Conservation (phyloP, 2,113 vertebrate species). For the Taurulus bubalis region DNA sequence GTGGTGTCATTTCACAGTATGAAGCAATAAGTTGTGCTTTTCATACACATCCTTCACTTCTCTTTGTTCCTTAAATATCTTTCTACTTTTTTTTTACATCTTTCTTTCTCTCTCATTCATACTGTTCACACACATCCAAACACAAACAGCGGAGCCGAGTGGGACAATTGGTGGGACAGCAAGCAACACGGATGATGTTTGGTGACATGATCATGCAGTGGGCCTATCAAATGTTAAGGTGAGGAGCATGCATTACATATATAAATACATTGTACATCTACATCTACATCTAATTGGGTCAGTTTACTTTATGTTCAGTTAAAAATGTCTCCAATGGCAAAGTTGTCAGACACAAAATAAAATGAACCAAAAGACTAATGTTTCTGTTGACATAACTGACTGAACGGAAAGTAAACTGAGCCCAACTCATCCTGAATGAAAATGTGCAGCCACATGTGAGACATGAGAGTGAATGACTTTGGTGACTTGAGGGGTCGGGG, state of each 20-base stretch:
- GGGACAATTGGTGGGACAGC: slow-evolving; percentile 34
- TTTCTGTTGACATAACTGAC: not conserved
- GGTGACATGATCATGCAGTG: slow-evolving; percentile 76
- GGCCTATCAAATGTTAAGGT: slow-evolving; percentile 30
- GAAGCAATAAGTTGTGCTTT: not conserved
- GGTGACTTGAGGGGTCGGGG: not conserved
- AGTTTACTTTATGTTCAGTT: slow-evolving; percentile 39
- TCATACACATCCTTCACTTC: not conserved
- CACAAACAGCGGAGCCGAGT: slow-evolving; percentile 18
- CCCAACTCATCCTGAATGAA: slow-evolving; percentile 24
- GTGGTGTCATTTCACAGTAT: not conserved
- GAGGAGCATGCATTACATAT: slow-evolving; percentile 53
- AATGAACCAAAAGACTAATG: not conserved
- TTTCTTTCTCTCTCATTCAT: slow-evolving; percentile 5
- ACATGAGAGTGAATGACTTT: slow-evolving; percentile 43
- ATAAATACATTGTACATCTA: slow-evolving; percentile 15
- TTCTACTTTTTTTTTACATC: not conserved
- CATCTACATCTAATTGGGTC: slow-evolving; percentile 4
- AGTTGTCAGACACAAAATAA: not conserved
- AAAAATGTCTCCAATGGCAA: not conserved
- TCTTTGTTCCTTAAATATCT: not conserved
- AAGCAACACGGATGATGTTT: slow-evolving; percentile 39
- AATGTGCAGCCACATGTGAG: slow-evolving; percentile 43
- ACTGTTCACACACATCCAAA: slow-evolving; percentile 18
- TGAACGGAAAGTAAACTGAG: slow-evolving; percentile 59